Evolutionary conservation across 2,797 vertebrate genomes (phyloP), one percentile per base, ranked within the genome.

Genomic region (Pangasius larnaudii): DNA sequence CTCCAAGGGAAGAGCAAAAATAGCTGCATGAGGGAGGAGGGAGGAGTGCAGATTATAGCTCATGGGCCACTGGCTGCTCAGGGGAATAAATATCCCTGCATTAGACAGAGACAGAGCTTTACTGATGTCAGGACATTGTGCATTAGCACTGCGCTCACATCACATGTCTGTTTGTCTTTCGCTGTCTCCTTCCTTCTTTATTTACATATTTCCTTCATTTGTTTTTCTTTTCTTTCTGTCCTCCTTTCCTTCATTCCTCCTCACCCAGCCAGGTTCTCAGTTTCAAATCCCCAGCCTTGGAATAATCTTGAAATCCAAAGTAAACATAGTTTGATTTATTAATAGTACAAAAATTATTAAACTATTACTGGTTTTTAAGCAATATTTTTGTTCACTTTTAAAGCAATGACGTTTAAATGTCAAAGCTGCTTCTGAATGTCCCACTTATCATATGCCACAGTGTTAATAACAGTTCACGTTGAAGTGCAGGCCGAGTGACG

Each of bases 341-440:
- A 56, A 71, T 36, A 53, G 11, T 84, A 84, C 84, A 89, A 91
- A 90, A 90, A 80, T 86, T 88, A 82, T 86, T 87, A 71, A 90
- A 89, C 53, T 58, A 58, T 59, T 89, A 86, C 30, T 58, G 27
- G 13, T 85, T 63, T n/a, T 86, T 19, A 77, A 77, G 77, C 84
- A n/a, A 75, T 87, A 88, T 86, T 72, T 88, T 74, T 59, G 59
- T 85, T 69, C 53, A 42, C 84, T 74, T 88, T 80, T 74, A 56
- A 87, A 86, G 82, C 65, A 53, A 46, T 69, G 19, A 65, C 77
- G 39, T 33, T 79, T 80, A 5, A 67, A 61, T 65, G 86, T 90
- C 36, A 88, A 87, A 88, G 86, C 42, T 49, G 69, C 65, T 53
- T 85, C 69, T 82, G 18, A 75, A 59, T 84, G 56, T 36, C 42